These are phyloP conservation scores for Escarpia spicata DNA, from an alignment of 2,888 invertebrate species.

Conservation along the genomic window DNA sequence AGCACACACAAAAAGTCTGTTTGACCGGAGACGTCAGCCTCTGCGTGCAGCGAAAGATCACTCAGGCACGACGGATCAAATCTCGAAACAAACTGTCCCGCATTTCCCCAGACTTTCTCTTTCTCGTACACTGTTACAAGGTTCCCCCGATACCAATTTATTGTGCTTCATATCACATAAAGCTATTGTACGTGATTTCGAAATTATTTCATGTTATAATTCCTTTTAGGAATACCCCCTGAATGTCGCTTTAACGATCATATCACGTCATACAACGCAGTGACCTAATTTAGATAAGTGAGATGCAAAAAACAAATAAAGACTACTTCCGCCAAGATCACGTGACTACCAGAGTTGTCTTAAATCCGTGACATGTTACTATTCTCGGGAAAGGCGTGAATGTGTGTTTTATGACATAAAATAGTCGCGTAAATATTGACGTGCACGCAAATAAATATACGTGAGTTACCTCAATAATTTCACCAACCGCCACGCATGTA, in stretches of 20 bases:
- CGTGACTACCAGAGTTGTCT: neutral
- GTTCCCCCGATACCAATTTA: neutral
- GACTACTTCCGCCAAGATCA: neutral
- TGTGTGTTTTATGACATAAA: too few relatives aligned
- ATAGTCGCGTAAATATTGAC: too few relatives aligned
- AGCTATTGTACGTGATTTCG: neutral
- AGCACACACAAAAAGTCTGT: neutral
- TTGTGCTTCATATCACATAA: neutral
- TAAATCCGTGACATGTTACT: neutral
- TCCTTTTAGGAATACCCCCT: neutral
- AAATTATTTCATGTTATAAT: neutral
- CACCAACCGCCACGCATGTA: too few relatives aligned
- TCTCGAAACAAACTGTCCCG: neutral
- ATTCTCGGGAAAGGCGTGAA: too few relatives aligned
- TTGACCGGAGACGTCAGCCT: neutral
- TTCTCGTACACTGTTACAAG: neutral
- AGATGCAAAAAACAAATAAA: neutral
- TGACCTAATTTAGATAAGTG: conserved; percentile 1
- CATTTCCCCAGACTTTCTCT: neutral
- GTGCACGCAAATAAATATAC: too few relatives aligned
- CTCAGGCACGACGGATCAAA: neutral
- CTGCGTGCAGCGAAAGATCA: neutral
- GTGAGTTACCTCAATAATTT: too few relatives aligned
- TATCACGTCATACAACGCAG: neutral
- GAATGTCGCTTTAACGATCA: neutral